phyloP scores from a whole-genome alignment of 2,888 invertebrate genomes.

The Xestia xanthographa region DNA sequence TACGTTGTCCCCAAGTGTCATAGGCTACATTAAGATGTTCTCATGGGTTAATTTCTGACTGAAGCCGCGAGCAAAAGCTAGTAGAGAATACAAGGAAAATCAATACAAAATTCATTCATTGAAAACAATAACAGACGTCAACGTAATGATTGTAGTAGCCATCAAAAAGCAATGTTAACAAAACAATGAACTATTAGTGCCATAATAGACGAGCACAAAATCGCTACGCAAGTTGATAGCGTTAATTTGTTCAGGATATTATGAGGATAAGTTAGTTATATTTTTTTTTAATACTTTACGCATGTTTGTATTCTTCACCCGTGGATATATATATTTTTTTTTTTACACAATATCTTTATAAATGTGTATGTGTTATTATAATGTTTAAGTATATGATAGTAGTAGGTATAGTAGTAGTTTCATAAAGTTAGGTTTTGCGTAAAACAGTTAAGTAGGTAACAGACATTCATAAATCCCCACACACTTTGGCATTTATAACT shows the following conservation, averaged over 20 bases:
- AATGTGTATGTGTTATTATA: too few relatives aligned
- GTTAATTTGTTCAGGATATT: background rate
- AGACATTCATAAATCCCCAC: background rate
- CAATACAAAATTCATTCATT: background rate
- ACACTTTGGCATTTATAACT: too few relatives aligned
- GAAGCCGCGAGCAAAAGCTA: background rate
- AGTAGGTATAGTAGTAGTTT: too few relatives aligned
- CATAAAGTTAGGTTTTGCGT: too few relatives aligned
- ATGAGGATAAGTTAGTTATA: background rate
- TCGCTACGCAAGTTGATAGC: background rate
- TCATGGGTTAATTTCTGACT: background rate
- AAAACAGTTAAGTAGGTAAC: too few relatives aligned
- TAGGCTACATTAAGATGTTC: background rate
- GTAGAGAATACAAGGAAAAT: slow-evolving; percentile 14
- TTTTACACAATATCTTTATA: background rate
- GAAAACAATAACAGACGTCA: background rate
- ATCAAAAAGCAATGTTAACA: slow-evolving; percentile 9
- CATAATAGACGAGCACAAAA: slow-evolving; percentile 22
- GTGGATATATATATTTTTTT: background rate
- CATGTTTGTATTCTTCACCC: background rate
- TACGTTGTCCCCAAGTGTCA: background rate
- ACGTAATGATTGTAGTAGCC: background rate
- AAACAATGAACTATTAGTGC: slow-evolving; percentile 50
- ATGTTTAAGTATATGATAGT: too few relatives aligned
- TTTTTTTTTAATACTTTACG: background rate